phyloP scores from a whole-genome alignment of 2,113 vertebrate genomes.

The Clarias batrachus region DNA sequence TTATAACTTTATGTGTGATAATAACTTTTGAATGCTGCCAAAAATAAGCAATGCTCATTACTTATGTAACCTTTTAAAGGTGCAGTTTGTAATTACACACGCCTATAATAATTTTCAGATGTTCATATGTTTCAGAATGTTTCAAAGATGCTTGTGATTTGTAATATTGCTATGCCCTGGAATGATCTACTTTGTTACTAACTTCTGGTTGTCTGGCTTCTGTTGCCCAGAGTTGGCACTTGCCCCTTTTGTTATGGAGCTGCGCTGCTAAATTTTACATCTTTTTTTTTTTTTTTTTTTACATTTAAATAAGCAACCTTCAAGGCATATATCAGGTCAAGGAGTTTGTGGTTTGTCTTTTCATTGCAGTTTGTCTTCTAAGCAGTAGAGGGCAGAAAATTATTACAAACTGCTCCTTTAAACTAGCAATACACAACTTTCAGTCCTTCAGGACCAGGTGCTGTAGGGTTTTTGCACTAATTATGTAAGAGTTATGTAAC shows the following conservation, averaged over 20 bases:
- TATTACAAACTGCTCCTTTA: slow-evolving; percentile 4
- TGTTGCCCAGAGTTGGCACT: neutral
- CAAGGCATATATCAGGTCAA: neutral
- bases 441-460: neutral
- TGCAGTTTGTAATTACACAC: neutral
- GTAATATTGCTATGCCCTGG: neutral
- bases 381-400: neutral
- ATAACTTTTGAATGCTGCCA: neutral
- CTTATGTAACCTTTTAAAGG: neutral
- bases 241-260: neutral
- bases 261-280: too few species aligned
- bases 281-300: neutral
- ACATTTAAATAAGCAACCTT: neutral
- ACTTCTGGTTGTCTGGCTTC: neutral
- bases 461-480: neutral
- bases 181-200: neutral
- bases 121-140: too few species aligned
- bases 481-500: neutral
- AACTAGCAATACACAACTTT: neutral
- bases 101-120: neutral
- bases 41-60: neutral
- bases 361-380: neutral
- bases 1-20: neutral
- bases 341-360: neutral
- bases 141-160: neutral